Conservation (phyloP, 2,113 vertebrate species). For the Prunella fulvescens region DNA sequence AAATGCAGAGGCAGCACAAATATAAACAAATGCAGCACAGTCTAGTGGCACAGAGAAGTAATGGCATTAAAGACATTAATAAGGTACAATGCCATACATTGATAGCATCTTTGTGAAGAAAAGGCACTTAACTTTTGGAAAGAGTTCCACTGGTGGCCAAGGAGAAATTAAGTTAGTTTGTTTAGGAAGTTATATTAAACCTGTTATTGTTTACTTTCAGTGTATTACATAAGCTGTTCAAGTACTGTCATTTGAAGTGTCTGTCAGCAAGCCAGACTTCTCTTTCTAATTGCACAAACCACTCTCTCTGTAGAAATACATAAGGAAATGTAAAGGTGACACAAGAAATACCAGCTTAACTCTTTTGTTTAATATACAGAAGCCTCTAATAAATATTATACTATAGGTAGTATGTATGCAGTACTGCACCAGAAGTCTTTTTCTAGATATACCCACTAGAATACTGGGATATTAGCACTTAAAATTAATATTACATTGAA, state of each 20-base stretch:
- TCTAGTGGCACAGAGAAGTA: slow-evolving; percentile 59
- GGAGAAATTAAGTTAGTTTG: neutral
- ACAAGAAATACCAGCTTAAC: neutral
- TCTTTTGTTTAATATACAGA: neutral
- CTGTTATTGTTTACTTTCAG: neutral
- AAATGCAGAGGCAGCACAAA: slow-evolving; percentile 14
- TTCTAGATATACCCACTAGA: neutral
- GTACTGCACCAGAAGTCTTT: neutral
- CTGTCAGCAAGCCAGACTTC: neutral
- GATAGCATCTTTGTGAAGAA: neutral
- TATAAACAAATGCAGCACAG: slow-evolving; percentile 64
- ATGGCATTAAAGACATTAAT: slow-evolving; percentile 29
- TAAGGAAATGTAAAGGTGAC: neutral
- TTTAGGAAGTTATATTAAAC: neutral
- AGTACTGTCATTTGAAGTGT: neutral
- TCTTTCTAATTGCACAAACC: neutral
- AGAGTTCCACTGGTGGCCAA: neutral
- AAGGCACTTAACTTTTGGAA: neutral
- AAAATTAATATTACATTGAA: neutral
- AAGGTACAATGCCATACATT: neutral
- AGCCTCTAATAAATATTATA: neutral
- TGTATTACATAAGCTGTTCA: neutral
- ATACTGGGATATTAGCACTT: neutral
- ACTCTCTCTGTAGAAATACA: neutral
- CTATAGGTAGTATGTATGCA: neutral